Conservation (phyloP, 2,888 invertebrate genomes). For the Altica lythri region DNA sequence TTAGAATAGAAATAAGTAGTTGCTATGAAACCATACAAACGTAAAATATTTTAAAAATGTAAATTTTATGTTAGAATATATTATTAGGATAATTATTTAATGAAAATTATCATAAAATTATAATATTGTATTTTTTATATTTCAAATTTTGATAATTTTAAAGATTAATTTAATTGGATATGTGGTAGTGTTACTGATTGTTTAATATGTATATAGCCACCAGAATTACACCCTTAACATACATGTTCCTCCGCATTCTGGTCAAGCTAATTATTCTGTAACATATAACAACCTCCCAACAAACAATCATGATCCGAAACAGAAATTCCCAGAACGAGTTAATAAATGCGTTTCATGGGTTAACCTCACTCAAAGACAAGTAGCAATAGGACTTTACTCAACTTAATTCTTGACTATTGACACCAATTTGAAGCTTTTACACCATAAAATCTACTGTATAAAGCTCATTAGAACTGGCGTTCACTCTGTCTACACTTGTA, state of each 20-base stretch:
- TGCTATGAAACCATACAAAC: too few relatives aligned
- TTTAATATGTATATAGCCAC: slow-evolving; percentile 11
- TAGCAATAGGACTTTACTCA: slow-evolving; percentile 50
- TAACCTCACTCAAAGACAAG: slow-evolving; percentile 48
- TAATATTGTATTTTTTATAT: too few relatives aligned
- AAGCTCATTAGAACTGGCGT: slow-evolving; percentile 49
- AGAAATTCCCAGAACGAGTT: slow-evolving; percentile 28
- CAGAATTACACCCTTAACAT: slow-evolving; percentile 10
- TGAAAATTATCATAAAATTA: too few relatives aligned
- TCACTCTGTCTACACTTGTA: slow-evolving; percentile 42
- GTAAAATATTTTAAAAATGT: too few relatives aligned
- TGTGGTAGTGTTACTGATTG: background rate
- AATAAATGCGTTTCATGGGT: slow-evolving; percentile 37
- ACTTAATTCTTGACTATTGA: slow-evolving; percentile 51
- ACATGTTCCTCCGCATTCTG: slow-evolving; percentile 14
- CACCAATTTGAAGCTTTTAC: slow-evolving; percentile 51
- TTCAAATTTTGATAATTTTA: too few relatives aligned
- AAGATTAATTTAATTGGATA: too few relatives aligned
- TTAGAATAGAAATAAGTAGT: too few relatives aligned
- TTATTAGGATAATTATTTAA: too few relatives aligned
- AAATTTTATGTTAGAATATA: too few relatives aligned
- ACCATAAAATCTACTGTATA: slow-evolving; percentile 48
- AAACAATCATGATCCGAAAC: slow-evolving; percentile 22
- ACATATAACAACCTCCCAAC: slow-evolving; percentile 10
- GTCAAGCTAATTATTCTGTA: slow-evolving; percentile 17